Conservation (phyloP, 2,113 vertebrate species). For the Elaphurus davidianus region DNA sequence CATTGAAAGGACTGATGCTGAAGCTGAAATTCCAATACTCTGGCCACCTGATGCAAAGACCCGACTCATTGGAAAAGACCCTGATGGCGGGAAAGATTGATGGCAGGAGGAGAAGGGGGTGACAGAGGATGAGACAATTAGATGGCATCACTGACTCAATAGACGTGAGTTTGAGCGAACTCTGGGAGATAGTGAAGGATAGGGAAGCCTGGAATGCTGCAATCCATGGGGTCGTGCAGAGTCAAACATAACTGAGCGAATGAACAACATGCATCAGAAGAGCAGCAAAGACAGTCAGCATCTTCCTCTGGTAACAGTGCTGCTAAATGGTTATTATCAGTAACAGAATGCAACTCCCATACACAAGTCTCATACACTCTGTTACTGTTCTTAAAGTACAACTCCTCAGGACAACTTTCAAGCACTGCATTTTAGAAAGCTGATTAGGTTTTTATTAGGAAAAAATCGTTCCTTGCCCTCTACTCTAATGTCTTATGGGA, state of each 20-base stretch:
- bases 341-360: not conserved
- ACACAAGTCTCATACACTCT: not conserved
- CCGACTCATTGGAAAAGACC: not conserved
- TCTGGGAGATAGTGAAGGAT: not conserved
- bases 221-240: not conserved
- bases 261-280: not conserved
- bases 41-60: not conserved
- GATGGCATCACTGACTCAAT: not conserved
- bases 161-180: not conserved
- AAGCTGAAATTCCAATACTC: not conserved
- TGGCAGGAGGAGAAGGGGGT: not conserved
- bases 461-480: not conserved
- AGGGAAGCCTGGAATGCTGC: not conserved
- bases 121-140: not conserved
- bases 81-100: not conserved
- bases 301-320: not conserved
- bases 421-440: not conserved
- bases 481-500: not conserved
- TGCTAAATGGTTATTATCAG: not conserved
- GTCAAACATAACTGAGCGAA: not conserved
- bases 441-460: not conserved
- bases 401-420: not conserved
- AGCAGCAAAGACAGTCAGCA: not conserved
- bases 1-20: not conserved
- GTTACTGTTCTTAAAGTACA: not conserved